These are phyloP conservation scores for Fulmarus glacialis DNA, from an alignment of 2,113 vertebrate genomes.

Conservation along the genomic window DNA sequence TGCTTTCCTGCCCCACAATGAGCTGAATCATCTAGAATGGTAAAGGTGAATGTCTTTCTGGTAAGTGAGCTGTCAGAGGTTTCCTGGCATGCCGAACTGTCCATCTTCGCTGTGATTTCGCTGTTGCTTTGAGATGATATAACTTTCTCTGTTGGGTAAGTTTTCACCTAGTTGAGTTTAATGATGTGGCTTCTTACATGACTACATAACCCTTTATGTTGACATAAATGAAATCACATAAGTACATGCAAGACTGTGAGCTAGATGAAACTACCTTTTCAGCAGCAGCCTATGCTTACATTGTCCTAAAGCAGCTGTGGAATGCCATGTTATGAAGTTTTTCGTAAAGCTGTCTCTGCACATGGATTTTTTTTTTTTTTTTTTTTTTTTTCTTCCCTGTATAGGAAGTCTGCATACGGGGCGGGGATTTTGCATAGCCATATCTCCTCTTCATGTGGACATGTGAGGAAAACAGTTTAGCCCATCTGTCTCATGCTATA, in stretches of 20 bases:
- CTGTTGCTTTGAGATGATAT: neutral
- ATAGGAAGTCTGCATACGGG: neutral
- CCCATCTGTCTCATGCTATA: neutral
- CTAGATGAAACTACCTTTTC: neutral
- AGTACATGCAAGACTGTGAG: accelerated
- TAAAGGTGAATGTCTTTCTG: neutral
- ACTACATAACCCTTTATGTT: neutral
- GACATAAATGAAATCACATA: neutral
- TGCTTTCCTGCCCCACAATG: neutral
- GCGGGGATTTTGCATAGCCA: neutral
- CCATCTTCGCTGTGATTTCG: neutral
- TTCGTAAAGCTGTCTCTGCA: neutral
- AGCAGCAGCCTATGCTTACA: neutral
- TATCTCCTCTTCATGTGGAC: neutral
- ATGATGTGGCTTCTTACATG: neutral
- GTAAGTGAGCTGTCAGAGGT: neutral
- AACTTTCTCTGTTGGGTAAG: neutral
- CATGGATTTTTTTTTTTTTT: neutral
- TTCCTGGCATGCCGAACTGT: neutral
- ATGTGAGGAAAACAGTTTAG: neutral
- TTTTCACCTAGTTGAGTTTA: neutral
- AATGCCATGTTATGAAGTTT: neutral
- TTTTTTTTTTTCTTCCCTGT: neutral
- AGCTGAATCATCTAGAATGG: neutral
- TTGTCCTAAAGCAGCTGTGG: neutral